Conservation (phyloP, 2,113 vertebrate species). For the Anoura caudifer region DNA sequence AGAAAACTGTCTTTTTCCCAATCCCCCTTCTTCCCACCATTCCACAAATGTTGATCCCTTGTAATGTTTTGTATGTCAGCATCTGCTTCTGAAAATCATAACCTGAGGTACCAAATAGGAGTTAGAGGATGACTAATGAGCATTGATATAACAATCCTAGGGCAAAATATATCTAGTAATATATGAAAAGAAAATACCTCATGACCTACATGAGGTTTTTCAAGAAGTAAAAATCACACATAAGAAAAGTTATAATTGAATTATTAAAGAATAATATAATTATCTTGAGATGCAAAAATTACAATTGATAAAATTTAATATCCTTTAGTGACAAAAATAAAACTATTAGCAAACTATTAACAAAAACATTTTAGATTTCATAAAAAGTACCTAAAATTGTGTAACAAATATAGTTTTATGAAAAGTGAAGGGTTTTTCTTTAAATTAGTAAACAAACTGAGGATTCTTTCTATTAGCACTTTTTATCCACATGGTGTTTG, state of each 20-base stretch:
- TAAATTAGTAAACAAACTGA: background rate
- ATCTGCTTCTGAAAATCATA: background rate
- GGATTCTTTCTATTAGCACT: background rate
- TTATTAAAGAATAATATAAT: background rate
- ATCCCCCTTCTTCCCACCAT: background rate
- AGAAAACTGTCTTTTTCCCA: background rate
- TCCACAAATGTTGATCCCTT: background rate
- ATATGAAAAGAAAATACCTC: background rate
- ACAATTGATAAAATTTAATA: background rate
- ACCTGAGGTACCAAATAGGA: background rate
- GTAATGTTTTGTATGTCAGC: background rate
- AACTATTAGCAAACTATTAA: background rate
- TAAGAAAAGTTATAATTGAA: background rate
- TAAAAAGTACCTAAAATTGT: too few relatives aligned
- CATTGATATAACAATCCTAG: background rate
- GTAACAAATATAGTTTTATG: too few relatives aligned
- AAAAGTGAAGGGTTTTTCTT: too few relatives aligned
- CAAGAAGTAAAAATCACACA: background rate
- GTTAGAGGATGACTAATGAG: background rate
- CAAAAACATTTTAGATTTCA: too few relatives aligned
- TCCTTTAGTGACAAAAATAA: background rate
- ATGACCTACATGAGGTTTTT: too few relatives aligned
- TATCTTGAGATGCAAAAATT: background rate
- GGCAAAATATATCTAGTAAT: background rate
- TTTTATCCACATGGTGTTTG: background rate